These are phyloP conservation scores for Picathartes gymnocephalus DNA, from an alignment of 2,113 vertebrate species.

Conservation along the genomic window DNA sequence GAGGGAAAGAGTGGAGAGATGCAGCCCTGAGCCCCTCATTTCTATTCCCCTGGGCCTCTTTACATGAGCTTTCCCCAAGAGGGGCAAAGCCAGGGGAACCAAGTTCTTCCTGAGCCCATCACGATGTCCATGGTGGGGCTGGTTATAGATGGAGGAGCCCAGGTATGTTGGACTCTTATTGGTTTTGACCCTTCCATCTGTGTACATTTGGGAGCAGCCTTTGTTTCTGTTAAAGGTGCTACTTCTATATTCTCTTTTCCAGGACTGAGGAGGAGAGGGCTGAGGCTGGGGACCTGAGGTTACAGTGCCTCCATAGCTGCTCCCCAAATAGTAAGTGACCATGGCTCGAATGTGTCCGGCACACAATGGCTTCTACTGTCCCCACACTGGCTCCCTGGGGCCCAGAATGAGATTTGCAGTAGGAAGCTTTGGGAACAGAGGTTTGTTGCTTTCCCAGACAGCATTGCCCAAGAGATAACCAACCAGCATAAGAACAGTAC, in stretches of 20 bases:
- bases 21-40: conserved; percentile 27
- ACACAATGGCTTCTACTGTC: neutral
- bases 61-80: neutral
- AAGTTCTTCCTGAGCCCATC: neutral
- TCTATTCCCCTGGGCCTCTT: conserved; percentile 17
- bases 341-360: neutral
- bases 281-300: conserved; percentile 71
- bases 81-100: conserved; percentile 9
- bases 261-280: conserved; percentile 71
- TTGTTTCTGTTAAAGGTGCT: conserved; percentile 49
- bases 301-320: conserved; percentile 73
- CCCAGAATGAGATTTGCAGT: neutral
- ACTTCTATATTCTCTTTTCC: conserved; percentile 64
- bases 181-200: neutral
- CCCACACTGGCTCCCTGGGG: neutral
- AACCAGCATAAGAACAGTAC: neutral
- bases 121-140: neutral
- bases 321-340: conserved; percentile 74
- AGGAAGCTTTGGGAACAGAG: neutral
- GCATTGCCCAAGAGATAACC: neutral
- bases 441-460: conserved; percentile 12
- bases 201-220: neutral
- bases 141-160: conserved; percentile 9
- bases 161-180: neutral
- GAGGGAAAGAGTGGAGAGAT: neutral